A percentile compares a stretch with the other conserved stretches of the same genome.
phyloP scores from a whole-genome alignment of 2,888 invertebrate genomes.

The Lottia gigantea region DNA sequence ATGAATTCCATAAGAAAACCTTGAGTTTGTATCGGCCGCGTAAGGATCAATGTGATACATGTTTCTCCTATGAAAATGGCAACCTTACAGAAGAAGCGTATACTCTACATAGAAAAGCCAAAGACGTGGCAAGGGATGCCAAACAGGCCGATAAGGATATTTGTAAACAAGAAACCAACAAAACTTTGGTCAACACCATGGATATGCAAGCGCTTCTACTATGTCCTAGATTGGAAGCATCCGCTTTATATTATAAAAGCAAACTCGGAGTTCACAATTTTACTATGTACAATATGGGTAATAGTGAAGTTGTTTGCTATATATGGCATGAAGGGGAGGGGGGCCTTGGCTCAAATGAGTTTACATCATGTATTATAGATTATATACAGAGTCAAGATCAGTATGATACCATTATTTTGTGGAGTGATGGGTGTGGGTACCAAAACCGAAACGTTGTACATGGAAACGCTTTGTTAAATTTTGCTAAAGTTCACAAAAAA shows the following conservation, averaged over 20 bases:
- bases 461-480: no score
- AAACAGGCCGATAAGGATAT: conserved; percentile 17
- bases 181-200: conserved; percentile 8
- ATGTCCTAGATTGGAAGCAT: conserved; percentile 11
- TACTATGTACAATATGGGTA: conserved; percentile 21
- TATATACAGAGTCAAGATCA: no score
- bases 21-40: conserved; percentile 12
- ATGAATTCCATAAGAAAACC: conserved; percentile 12
- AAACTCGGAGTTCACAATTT: conserved; percentile 22
- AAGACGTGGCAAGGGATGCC: conserved; percentile 6
- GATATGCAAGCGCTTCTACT: conserved; percentile 20
- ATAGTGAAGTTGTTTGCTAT: no score
- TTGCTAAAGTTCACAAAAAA: no score
- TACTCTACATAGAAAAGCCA: conserved; percentile 4
- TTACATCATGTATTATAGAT: no score
- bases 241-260: conserved; percentile 19
- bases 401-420: no score
- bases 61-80: neutral
- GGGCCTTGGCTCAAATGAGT: no score
- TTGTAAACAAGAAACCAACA: neutral
- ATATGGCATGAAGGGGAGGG: no score
- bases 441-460: no score
- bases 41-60: conserved; percentile 21
- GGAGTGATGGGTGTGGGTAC: no score
- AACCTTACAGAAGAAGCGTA: neutral